Conservation (phyloP, 2,113 vertebrate genomes). For the Ranitomeya variabilis region DNA sequence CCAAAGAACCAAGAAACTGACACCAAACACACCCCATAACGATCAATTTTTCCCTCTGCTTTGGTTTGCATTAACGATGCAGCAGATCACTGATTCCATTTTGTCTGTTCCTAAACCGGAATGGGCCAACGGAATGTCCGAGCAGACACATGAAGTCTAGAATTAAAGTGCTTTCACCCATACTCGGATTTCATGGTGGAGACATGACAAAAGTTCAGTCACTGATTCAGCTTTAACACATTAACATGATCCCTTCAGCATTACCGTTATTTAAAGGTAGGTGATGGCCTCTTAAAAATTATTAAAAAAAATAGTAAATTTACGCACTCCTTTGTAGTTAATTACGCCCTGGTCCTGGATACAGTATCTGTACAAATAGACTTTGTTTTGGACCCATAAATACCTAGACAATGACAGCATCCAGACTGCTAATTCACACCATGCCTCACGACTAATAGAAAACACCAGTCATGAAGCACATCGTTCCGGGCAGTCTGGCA, state of each 20-base stretch:
- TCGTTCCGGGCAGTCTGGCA: conserved; percentile 13
- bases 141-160: too few relatives aligned
- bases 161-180: too few relatives aligned
- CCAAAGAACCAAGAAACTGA: too few relatives aligned
- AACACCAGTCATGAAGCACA: neutral
- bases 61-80: too few relatives aligned
- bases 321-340: neutral
- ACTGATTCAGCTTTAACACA: neutral
- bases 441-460: conserved; percentile 44
- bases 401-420: conserved; percentile 50
- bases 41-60: too few relatives aligned
- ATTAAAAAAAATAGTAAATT: neutral
- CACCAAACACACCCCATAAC: too few relatives aligned
- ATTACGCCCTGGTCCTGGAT: conserved; percentile 24
- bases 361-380: conserved; percentile 51
- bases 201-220: neutral
- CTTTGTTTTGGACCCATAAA: conserved; percentile 39
- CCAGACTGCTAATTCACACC: conserved; percentile 43
- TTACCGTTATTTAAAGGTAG: neutral
- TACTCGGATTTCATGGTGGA: neutral
- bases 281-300: neutral
- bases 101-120: too few relatives aligned
- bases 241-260: neutral
- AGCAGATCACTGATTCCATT: too few relatives aligned
- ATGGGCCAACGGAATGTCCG: too few relatives aligned